Evolutionary conservation across 1,140 invertebrate genomes (phyloP), one percentile per base, ranked within the genome.

Genomic region (Stegodyphus mimosarum): DNA sequence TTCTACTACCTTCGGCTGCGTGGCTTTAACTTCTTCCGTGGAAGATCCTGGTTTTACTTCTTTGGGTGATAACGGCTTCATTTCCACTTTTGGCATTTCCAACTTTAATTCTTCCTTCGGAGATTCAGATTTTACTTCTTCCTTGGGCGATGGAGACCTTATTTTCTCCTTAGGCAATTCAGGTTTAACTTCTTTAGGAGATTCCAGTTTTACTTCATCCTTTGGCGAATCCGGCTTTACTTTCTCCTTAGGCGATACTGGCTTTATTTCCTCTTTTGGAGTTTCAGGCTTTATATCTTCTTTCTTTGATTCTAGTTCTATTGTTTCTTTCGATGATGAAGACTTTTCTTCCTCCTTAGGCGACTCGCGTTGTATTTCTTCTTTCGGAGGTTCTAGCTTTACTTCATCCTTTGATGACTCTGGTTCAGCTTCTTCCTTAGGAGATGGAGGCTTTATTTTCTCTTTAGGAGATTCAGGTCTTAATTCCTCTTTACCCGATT

Each of bases 231-330:
- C 53, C 13, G 7, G 7, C n/a, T n/a, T n/a, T n/a, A 71, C 86
- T 87, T 81, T 63, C 53, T 83, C 87, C 67, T 81, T 84, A 76
- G 80, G 53, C 50, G 78, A 72, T 63, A 85, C 71, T n/a, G 60
- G 60, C n/a, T 63, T n/a, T 13, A n/a, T 63, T 63, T 13, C 10
- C n/a, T 63, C 63, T 67, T 13, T 69, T 10, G 64, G 63, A 50
- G 10, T 71, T 69, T 15, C 15, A 50, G 72, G 13, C 50, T 49
- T 15, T 11, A 50, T 17, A 49, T 17, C 2, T 7, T 72, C 17
- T 33, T 33, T 3, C 33, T 1, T 1, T 33, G 33, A 33, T 33
- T 33, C 1, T 3, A 33, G 33, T 33, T 33, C 3, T 1, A 1
- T 33, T 72, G 1, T 4, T 72, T 72, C 17, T 72, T 2, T 18